Conservation (phyloP, 2,797 vertebrate genomes). For the Sebastes taczanowskii region DNA sequence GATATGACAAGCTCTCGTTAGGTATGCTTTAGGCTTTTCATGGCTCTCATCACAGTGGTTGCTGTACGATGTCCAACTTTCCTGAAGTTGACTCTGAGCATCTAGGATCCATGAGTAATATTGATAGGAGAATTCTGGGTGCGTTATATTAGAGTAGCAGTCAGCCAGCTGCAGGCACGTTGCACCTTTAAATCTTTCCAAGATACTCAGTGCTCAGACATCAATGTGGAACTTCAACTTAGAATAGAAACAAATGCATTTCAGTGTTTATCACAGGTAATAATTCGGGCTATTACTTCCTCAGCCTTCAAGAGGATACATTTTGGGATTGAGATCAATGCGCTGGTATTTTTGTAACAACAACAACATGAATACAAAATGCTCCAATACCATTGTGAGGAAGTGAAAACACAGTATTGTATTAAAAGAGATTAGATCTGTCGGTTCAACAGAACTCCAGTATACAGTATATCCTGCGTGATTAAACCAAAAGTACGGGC, state of each 20-base stretch:
- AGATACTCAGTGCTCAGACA: slow-evolving; percentile 28
- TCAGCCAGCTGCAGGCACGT: slow-evolving; percentile 79
- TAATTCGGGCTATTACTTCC: background rate
- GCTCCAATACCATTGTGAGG: slow-evolving; percentile 3
- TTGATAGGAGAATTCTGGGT: slow-evolving; percentile 45
- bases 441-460: slow-evolving; percentile 14
- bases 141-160: slow-evolving; percentile 70
- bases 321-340: slow-evolving; percentile 7
- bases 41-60: slow-evolving; percentile 5
- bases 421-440: slow-evolving; percentile 32
- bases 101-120: slow-evolving; percentile 17
- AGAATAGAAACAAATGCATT: background rate
- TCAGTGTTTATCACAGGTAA: slow-evolving; percentile 34
- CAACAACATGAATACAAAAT: background rate
- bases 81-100: background rate
- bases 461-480: slow-evolving; percentile 14
- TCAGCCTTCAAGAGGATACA: background rate
- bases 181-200: slow-evolving; percentile 59
- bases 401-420: slow-evolving; percentile 62
- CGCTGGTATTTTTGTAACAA: slow-evolving; percentile 26
- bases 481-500: slow-evolving; percentile 32
- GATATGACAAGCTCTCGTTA: slow-evolving; percentile 2
- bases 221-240: background rate
- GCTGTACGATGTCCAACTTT: background rate
- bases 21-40: slow-evolving; percentile 2